Conservation (phyloP, 2,113 vertebrate species). For the Theristicus caerulescens region DNA sequence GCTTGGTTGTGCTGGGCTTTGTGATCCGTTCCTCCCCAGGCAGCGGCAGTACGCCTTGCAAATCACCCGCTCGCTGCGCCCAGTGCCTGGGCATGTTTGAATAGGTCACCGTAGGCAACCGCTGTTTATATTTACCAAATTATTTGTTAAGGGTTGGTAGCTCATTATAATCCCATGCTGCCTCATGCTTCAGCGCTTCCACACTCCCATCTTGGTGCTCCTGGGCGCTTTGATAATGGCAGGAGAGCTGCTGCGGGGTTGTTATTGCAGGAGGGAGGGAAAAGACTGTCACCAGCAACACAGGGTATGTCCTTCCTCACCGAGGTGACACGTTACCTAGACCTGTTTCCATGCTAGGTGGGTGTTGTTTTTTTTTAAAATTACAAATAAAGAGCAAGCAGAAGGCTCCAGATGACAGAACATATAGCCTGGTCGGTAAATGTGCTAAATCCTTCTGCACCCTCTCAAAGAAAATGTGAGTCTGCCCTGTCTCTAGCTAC, state of each 20-base stretch:
- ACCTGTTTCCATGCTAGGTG: neutral
- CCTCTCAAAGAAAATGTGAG: neutral
- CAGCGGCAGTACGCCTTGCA: neutral
- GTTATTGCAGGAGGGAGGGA: neutral
- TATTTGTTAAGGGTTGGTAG: neutral
- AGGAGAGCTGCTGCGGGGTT: rapidly evolving
- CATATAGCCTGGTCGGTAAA: rapidly evolving
- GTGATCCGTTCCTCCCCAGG: neutral
- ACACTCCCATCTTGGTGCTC: rapidly evolving
- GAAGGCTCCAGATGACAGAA: neutral
- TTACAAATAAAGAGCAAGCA: neutral
- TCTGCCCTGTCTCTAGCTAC: neutral
- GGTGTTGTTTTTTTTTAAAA: neutral
- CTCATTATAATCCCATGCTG: neutral
- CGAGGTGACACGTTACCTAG: neutral
- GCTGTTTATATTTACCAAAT: neutral
- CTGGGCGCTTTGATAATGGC: neutral
- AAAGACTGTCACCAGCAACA: neutral
- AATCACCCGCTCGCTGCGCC: neutral
- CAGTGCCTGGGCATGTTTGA: neutral
- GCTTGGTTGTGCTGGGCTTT: neutral
- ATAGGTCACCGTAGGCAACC: neutral
- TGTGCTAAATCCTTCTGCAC: neutral
- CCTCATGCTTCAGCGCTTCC: neutral
- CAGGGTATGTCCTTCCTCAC: neutral